Evolutionary conservation across 2,113 vertebrate species (phyloP).

Genomic region (Carassius auratus): DNA sequence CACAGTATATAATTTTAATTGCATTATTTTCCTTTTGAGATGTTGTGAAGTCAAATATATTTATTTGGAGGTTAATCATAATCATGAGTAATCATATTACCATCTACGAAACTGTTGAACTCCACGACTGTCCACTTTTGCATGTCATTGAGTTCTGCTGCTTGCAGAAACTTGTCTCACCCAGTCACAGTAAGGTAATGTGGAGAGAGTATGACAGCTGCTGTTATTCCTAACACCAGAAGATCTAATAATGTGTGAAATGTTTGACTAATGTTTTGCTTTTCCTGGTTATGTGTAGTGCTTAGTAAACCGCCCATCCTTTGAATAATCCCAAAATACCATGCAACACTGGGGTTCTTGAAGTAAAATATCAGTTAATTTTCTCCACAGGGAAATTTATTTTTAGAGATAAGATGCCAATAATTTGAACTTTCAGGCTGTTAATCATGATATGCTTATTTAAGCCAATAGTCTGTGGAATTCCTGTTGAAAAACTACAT

Average conservation of each 20-base stretch:
- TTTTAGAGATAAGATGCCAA: too few species aligned
- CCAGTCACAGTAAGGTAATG: background rate
- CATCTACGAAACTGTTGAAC: background rate
- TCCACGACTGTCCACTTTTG: background rate
- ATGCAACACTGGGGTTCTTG: too few species aligned
- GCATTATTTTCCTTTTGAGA: background rate
- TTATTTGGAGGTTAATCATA: background rate
- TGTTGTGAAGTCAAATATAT: background rate
- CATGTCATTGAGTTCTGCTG: background rate
- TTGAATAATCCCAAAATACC: too few species aligned
- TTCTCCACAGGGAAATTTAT: too few species aligned
- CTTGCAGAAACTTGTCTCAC: background rate
- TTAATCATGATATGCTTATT: too few species aligned
- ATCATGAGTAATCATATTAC: background rate
- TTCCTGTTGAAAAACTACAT: too few species aligned
- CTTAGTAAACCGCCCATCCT: too few species aligned
- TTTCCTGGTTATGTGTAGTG: too few species aligned
- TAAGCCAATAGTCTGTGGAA: too few species aligned
- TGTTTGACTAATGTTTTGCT: too few species aligned
- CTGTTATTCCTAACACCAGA: constrained; percentile 2
- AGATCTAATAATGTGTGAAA: background rate
- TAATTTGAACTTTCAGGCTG: too few species aligned
- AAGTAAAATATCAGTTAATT: too few species aligned
- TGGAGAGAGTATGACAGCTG: background rate
- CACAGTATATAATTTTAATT: background rate